A percentile compares a stretch with the other conserved stretches of the same genome.
Evolutionary conservation across 2,888 invertebrate genomes (phyloP).

Genomic region (Physocephala rufipes): DNA sequence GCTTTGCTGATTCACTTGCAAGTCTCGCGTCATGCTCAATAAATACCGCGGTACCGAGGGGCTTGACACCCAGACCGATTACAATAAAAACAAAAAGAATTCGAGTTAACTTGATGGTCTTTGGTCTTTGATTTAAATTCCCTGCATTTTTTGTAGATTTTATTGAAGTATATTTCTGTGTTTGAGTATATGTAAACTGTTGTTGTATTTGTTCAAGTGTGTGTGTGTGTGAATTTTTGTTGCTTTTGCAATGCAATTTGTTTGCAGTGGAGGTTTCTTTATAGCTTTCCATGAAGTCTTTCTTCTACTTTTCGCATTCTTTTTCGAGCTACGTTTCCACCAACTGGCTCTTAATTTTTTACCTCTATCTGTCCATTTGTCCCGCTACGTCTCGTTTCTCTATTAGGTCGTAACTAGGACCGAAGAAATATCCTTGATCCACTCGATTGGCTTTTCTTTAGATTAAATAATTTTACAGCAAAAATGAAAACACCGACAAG

Average conservation of each 20-base stretch:
- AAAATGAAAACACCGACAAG: too few relatives aligned
- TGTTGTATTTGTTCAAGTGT: too few relatives aligned
- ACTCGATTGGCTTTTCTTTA: too few relatives aligned
- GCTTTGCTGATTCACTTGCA: not conserved
- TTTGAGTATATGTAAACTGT: not conserved
- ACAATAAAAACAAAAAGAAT: too few relatives aligned
- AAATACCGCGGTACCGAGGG: too few relatives aligned
- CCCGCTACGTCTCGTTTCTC: too few relatives aligned
- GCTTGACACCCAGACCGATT: not conserved
- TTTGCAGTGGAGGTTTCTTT: constrained; percentile 9
- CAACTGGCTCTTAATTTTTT: not conserved
- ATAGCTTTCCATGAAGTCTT: not conserved
- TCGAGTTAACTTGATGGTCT: not conserved
- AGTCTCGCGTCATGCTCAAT: not conserved
- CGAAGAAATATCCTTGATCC: too few relatives aligned
- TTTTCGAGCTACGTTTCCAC: not conserved
- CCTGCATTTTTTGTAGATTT: not conserved
- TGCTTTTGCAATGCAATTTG: constrained; percentile 8
- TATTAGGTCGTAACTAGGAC: too few relatives aligned
- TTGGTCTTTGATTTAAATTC: not conserved
- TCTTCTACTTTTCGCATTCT: not conserved
- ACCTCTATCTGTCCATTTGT: not conserved
- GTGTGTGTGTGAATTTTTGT: too few relatives aligned
- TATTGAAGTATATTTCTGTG: not conserved
- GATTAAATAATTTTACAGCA: too few relatives aligned